Evolutionary conservation across 2,888 invertebrate species (phyloP), one percentile per base, ranked within the genome.

Genomic region (Parascotia fuliginaria): DNA sequence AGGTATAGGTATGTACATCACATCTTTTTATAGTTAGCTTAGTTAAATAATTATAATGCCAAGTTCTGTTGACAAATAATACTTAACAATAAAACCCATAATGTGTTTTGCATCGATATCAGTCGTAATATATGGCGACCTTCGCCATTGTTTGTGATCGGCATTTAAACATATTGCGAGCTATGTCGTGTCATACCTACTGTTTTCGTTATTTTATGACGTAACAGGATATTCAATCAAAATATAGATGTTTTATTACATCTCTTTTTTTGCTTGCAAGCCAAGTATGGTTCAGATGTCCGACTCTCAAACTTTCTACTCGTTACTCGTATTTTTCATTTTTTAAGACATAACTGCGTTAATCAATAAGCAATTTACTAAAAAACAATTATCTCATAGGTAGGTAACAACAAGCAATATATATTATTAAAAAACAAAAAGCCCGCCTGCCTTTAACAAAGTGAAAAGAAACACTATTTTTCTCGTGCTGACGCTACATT

Each of bases 81-180:
- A 42, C 9, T 61, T 51, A 51, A 12, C 11, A 29, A 29, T 29
- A 29, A 52, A 51, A 52, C 46, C 52, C 41, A 24, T 24, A 38
- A 32, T 42, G 50, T 50, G 41, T 12, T 19, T 32, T 42, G 33
- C 33, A 60, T 52, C 52, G 44, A 45, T 43, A 45, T 43, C 15
- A 29, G 27, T 45, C 40, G 31, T 48, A 32, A 51, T 50, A n/a
- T 43, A 57, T 61, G 46, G 42, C 12, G 19, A 49, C 48, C 50
- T 40, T 49, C 36, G 37, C 13, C 27, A 33, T 34, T 32, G 14
- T 14, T 9, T 45, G 42, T 54, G 58, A 4, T 9, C 24, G 13
- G 53, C 32, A 53, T 61, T 40, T 40, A 3, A 44, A 61, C 12
- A 7, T 6, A 3, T 38, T 42, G 14, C 32, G 0, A 32, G 14